phyloP scores from a whole-genome alignment of 2,797 vertebrate genomes.

The Anas bernieri region DNA sequence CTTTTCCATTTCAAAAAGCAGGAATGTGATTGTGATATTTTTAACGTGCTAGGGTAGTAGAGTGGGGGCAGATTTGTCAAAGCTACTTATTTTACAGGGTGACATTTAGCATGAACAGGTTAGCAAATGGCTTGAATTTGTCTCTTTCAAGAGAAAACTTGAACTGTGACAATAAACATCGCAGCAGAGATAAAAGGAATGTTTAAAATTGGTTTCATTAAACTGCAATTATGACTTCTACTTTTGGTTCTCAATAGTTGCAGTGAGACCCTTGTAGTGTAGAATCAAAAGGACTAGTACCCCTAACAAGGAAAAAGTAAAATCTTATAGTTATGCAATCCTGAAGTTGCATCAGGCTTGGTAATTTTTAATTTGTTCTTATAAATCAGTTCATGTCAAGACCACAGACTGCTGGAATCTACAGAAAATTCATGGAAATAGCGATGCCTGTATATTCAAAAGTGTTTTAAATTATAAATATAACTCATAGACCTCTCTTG shows the following conservation, averaged over 20 bases:
- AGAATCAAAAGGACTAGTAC: neutral
- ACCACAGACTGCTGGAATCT: neutral
- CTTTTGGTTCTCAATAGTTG: conserved; percentile 55
- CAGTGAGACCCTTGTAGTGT: conserved; percentile 56
- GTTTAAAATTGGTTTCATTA: conserved; percentile 76
- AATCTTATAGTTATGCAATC: neutral
- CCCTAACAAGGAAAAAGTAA: neutral
- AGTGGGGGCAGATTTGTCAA: conserved; percentile 8
- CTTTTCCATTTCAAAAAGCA: conserved; percentile 29
- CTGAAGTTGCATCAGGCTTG: neutral
- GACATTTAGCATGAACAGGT: conserved; percentile 77
- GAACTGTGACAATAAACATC: conserved; percentile 77
- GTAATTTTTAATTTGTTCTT: neutral
- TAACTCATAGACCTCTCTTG: neutral
- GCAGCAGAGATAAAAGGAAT: conserved; percentile 65
- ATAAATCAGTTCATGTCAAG: neutral
- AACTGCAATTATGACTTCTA: conserved; percentile 76
- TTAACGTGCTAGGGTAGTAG: conserved; percentile 19
- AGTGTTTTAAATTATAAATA: neutral
- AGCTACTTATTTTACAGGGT: conserved; percentile 41
- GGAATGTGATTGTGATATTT: conserved; percentile 41
- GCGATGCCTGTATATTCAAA: neutral
- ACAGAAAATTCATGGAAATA: neutral
- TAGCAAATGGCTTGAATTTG: conserved; percentile 63
- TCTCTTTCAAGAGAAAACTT: conserved; percentile 54